Conservation (phyloP, 1,140 invertebrate species). For the Platorchestia sp. region DNA sequence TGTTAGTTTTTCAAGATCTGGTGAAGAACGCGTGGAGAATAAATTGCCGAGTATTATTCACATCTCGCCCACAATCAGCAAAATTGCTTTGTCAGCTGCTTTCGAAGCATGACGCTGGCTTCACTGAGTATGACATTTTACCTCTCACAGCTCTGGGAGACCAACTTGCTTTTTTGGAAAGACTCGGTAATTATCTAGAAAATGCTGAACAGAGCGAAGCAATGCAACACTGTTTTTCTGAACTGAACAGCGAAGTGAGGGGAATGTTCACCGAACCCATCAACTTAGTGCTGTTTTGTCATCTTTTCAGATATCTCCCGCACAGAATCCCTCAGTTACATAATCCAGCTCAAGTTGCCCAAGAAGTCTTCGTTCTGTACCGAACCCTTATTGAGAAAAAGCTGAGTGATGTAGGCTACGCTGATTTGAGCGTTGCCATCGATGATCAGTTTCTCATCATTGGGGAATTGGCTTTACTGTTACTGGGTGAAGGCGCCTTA, state of each 20-base stretch:
- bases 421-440: neutral
- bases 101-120: neutral
- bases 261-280: neutral
- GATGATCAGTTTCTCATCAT: neutral
- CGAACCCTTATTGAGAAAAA: neutral
- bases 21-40: neutral
- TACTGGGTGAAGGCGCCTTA: neutral
- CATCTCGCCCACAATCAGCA: neutral
- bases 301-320: neutral
- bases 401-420: neutral
- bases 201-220: neutral
- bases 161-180: neutral
- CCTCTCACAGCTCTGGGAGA: neutral
- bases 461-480: neutral
- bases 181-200: neutral
- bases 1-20: neutral
- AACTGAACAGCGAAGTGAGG: neutral
- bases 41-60: neutral
- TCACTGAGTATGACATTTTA: neutral
- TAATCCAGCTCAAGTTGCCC: neutral
- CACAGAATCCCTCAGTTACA: neutral
- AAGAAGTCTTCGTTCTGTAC: neutral
- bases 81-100: neutral
- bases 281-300: conserved; percentile 7
- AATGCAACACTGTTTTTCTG: neutral